A percentile compares a stretch with the other conserved stretches of the same genome.
Conservation (phyloP, 2,888 invertebrate genomes). For the Drosophila conformis region DNA sequence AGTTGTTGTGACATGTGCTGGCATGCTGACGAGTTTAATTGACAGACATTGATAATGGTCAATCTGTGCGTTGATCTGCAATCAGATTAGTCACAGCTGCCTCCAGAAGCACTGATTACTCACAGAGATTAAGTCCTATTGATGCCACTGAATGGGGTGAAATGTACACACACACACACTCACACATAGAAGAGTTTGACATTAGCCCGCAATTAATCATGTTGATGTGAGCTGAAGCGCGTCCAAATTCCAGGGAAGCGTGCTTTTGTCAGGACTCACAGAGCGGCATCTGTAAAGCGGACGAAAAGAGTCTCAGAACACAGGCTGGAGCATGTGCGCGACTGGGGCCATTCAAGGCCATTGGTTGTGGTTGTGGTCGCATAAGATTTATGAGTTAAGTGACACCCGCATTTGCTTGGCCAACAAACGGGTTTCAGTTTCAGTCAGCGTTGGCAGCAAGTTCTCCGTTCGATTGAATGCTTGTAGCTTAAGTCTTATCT, state of each 20-base stretch:
- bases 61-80: slow-evolving; percentile 19
- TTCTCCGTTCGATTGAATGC: slow-evolving; percentile 45
- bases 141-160: slow-evolving; percentile 17
- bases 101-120: slow-evolving; percentile 21
- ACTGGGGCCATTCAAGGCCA: slow-evolving; percentile 48
- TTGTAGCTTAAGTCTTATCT: slow-evolving; percentile 61
- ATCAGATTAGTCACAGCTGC: slow-evolving; percentile 36
- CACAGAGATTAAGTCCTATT: slow-evolving; percentile 28
- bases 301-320: slow-evolving; percentile 1
- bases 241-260: slow-evolving; percentile 51
- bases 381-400: slow-evolving; percentile 74
- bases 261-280: slow-evolving; percentile 61
- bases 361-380: slow-evolving; percentile 34
- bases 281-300: slow-evolving; percentile 38
- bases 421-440: slow-evolving; percentile 66
- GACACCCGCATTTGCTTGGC: slow-evolving; percentile 72
- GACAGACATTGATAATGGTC: slow-evolving; percentile 68
- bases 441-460: slow-evolving; percentile 49
- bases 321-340: slow-evolving; percentile 29
- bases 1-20: slow-evolving; percentile 55
- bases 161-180: background rate
- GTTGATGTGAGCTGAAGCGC: slow-evolving; percentile 43
- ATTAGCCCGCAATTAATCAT: slow-evolving; percentile 71
- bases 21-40: slow-evolving; percentile 62
- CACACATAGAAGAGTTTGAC: slow-evolving; percentile 42